These are phyloP conservation scores for Smittia aterrima DNA, from an alignment of 2,888 invertebrate species.

Conservation along the genomic window DNA sequence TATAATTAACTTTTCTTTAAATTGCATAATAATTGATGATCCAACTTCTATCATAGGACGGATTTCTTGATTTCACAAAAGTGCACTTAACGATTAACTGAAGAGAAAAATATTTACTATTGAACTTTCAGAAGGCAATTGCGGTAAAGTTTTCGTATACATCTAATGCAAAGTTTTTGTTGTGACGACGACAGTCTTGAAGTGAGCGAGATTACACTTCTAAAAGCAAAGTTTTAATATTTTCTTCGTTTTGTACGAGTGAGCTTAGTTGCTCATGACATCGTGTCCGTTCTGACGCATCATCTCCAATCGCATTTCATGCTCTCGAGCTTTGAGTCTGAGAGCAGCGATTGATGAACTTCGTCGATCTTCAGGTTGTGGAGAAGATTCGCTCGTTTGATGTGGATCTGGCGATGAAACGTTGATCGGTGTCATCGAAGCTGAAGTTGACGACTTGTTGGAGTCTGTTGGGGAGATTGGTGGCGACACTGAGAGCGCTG, in stretches of 20 bases:
- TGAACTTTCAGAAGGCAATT: constrained; percentile 3
- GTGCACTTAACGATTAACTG: constrained; percentile 1
- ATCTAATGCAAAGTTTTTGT: not conserved
- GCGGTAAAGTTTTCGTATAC: constrained; percentile 1
- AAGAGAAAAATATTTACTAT: not conserved
- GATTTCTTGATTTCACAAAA: not conserved
- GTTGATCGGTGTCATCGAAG: constrained; percentile 40
- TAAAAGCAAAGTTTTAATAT: not conserved
- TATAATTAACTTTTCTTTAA: not conserved
- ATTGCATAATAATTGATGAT: constrained; percentile 7
- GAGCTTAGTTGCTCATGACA: constrained; percentile 64
- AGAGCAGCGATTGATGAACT: constrained; percentile 86
- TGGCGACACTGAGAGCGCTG: constrained; percentile 55
- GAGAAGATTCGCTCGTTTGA: constrained; percentile 55
- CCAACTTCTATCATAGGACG: not conserved
- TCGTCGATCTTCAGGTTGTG: constrained; percentile 75
- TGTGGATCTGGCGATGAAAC: constrained; percentile 48
- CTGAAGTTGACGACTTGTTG: constrained; percentile 42
- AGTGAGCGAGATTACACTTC: not conserved
- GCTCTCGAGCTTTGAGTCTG: constrained; percentile 83
- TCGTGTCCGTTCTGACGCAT: constrained; percentile 74
- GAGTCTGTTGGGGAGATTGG: constrained; percentile 56
- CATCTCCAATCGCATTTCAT: constrained; percentile 81
- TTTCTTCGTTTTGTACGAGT: not conserved
- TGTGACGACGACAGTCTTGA: not conserved